A percentile compares a stretch with the other conserved stretches of the same genome.
Evolutionary conservation across 2,797 vertebrate genomes (phyloP).

Genomic region (Vireo griseus): DNA sequence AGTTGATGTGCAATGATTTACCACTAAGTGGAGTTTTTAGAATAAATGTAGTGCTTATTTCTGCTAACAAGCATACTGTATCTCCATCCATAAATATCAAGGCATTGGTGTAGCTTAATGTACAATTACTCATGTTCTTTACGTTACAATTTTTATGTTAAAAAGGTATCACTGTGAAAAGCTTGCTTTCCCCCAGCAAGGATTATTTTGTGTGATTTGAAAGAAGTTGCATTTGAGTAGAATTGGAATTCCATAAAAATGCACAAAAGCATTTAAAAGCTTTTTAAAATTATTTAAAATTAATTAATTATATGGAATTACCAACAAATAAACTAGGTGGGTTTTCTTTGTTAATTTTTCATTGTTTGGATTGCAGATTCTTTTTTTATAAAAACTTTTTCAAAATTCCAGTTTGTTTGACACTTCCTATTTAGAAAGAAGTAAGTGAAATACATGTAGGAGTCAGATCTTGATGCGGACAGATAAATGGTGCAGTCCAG

Average conservation of each 20-base stretch:
- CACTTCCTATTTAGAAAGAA: background rate
- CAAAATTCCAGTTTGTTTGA: background rate
- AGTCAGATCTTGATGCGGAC: background rate
- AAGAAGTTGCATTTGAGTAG: background rate
- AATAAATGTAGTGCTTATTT: background rate
- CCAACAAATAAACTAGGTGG: background rate
- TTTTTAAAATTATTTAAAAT: background rate
- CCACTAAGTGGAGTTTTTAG: background rate
- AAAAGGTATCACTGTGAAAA: background rate
- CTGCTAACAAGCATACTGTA: background rate
- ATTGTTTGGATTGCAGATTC: background rate
- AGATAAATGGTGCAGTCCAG: background rate
- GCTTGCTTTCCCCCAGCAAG: background rate
- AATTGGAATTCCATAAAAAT: background rate
- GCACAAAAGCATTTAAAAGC: background rate
- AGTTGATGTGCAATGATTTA: background rate
- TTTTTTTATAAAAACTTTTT: background rate
- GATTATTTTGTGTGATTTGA: background rate
- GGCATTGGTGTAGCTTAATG: background rate
- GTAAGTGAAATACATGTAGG: background rate
- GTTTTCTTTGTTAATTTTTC: background rate
- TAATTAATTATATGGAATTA: background rate
- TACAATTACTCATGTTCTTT: background rate
- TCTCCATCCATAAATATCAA: background rate
- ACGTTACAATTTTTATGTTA: background rate